Conservation (phyloP, 1,140 invertebrate genomes). For the Pseudomyrmex concolor region DNA sequence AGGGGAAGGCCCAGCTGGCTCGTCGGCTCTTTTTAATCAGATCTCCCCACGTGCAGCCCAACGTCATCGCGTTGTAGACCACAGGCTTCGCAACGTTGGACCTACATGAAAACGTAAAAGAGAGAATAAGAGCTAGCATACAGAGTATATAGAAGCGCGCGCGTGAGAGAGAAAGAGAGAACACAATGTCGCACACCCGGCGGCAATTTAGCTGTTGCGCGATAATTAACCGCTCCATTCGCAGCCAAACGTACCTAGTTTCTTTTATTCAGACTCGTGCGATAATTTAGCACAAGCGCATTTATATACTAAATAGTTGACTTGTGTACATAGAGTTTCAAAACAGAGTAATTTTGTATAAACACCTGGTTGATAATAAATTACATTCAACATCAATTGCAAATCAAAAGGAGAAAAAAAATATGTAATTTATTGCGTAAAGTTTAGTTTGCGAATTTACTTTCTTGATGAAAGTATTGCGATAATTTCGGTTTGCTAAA, state of each 20-base stretch:
- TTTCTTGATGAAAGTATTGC: not conserved
- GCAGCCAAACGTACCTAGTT: not conserved
- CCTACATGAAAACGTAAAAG: not conserved
- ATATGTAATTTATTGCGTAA: not conserved
- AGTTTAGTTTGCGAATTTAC: not conserved
- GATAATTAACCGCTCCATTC: slow-evolving; percentile 6
- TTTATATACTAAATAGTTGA: not conserved
- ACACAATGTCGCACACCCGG: not conserved
- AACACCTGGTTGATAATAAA: not conserved
- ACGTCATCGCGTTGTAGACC: slow-evolving; percentile 70
- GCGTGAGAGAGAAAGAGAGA: not conserved
- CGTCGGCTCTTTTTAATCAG: slow-evolving; percentile 72
- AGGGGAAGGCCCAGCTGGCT: slow-evolving; percentile 72
- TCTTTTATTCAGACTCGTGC: not conserved
- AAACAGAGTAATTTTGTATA: not conserved
- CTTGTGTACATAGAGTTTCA: too few relatives aligned
- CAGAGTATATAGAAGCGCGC: too few relatives aligned
- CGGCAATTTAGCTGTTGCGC: not conserved
- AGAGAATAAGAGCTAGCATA: too few relatives aligned
- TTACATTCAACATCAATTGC: not conserved
- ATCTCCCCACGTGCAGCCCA: slow-evolving; percentile 77
- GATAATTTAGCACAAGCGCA: not conserved
- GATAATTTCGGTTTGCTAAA: not conserved
- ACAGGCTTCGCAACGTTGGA: not conserved
- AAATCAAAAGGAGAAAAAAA: not conserved